Evolutionary conservation across 2,113 vertebrate genomes (phyloP), one percentile per base, ranked within the genome.

Genomic region (Syrrhaptes paradoxus): DNA sequence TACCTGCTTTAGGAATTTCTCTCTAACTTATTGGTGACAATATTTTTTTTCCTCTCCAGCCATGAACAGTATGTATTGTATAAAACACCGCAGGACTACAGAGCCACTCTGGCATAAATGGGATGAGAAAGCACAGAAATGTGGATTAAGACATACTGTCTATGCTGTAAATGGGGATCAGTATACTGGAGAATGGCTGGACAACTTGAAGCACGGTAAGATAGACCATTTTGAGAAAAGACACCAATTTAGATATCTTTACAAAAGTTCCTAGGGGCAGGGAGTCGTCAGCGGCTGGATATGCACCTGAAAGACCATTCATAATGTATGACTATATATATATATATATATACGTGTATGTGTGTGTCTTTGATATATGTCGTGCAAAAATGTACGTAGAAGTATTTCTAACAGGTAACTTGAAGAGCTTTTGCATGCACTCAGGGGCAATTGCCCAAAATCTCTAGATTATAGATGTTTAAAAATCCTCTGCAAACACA

Each of bases 131-230:
- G 98, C 99, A 18, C 98, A 98, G 96, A 99, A 98, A 94, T 93
- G 94, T 25, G 99, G 99, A 32, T 80, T 97, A 61, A 98, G 98
- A 66, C 96, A 97, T 38, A 98, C 98, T 0, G 76, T 99, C 29
- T 98, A 97, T 32, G 97, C 98, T 1, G 95, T 97, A 49, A 98
- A 94, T 32, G 99, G 99, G 4, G 97, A 99, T 81, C 79, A 96
- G 32, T 99, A 99, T 16, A 98, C 97, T 0, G 99, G 99, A 13
- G 98, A 99, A 74, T 99, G 99, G 99, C 96, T 97, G 79, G 89
- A 99, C 93, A 98, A 99, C 93, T 71, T 98, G 86, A 99, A 98
- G 87, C 99, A 99, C 2, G 99, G 99, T 99, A 95, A 98, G 96
- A 88, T 0, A 45, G 15, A 59, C 17, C 25, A 41, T 79, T 81